phyloP scores from a whole-genome alignment of 2,797 vertebrate species.

The Balearica regulorum region DNA sequence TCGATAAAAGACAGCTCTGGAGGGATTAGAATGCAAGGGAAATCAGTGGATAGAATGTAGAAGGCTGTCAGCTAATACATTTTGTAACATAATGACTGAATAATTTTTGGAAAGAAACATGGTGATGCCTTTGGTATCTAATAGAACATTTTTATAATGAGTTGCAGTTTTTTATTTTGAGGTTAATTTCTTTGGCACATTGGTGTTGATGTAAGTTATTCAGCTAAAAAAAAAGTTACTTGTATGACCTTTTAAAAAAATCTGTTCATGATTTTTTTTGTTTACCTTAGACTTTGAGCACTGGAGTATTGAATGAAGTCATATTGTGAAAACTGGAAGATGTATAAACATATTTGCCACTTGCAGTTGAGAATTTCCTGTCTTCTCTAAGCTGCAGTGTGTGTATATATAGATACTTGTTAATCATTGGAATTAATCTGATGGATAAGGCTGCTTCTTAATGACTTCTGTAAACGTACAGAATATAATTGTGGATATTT shows the following conservation, averaged over 20 bases:
- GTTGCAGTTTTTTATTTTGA: neutral
- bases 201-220: neutral
- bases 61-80: neutral
- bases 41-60: neutral
- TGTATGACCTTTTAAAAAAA: neutral
- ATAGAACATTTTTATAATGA: neutral
- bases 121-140: neutral
- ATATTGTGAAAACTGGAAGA: neutral
- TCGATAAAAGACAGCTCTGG: neutral
- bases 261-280: neutral
- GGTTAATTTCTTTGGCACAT: neutral
- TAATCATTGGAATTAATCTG: neutral
- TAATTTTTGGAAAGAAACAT: neutral
- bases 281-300: neutral
- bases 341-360: neutral
- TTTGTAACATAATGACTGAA: neutral
- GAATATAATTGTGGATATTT: neutral
- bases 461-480: neutral
- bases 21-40: neutral
- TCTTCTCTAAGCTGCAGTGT: neutral
- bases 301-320: neutral
- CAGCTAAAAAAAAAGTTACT: neutral
- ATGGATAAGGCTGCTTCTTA: neutral
- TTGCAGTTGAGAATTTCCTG: neutral
- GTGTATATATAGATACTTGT: neutral